Conservation (phyloP, 2,797 vertebrate genomes). For the Sebastes vulpes region DNA sequence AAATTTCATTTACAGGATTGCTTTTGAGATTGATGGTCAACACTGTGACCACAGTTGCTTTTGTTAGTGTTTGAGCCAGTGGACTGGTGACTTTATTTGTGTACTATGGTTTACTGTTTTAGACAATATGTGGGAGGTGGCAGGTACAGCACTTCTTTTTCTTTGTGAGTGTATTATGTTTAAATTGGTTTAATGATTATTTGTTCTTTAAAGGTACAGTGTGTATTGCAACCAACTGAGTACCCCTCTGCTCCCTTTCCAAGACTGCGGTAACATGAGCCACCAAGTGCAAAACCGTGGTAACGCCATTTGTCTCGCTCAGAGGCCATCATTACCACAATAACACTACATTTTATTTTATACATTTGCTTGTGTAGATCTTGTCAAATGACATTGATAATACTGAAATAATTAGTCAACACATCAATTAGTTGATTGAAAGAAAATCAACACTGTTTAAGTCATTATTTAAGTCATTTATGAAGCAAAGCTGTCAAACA, state of each 20-base stretch:
- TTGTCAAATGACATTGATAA: not conserved
- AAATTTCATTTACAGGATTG: slow-evolving; percentile 7
- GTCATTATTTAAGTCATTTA: not conserved
- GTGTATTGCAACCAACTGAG: not conserved
- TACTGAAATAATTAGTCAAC: not conserved
- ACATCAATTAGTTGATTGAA: not conserved
- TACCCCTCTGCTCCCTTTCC: too few relatives aligned
- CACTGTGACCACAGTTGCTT: slow-evolving; percentile 34
- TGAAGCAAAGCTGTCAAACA: not conserved
- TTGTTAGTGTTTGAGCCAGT: slow-evolving; percentile 18
- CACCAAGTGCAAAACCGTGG: too few relatives aligned
- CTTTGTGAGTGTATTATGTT: not conserved
- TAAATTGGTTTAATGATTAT: not conserved
- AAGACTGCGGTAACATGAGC: too few relatives aligned
- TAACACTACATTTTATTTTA: not conserved
- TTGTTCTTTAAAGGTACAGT: not conserved
- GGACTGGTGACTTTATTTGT: slow-evolving; percentile 21
- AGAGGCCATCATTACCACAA: too few relatives aligned
- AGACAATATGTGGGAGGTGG: not conserved
- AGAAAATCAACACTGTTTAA: not conserved
- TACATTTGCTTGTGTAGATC: not conserved
- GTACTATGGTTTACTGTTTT: not conserved
- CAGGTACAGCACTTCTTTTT: slow-evolving; percentile 5
- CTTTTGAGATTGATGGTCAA: slow-evolving; percentile 35
- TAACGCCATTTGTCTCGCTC: too few relatives aligned